Percentiles rank a stretch among this genome's conserved stretches.
These are phyloP conservation scores for Periphyllus acericola DNA, from an alignment of 2,888 invertebrate genomes.

Conservation along the genomic window DNA sequence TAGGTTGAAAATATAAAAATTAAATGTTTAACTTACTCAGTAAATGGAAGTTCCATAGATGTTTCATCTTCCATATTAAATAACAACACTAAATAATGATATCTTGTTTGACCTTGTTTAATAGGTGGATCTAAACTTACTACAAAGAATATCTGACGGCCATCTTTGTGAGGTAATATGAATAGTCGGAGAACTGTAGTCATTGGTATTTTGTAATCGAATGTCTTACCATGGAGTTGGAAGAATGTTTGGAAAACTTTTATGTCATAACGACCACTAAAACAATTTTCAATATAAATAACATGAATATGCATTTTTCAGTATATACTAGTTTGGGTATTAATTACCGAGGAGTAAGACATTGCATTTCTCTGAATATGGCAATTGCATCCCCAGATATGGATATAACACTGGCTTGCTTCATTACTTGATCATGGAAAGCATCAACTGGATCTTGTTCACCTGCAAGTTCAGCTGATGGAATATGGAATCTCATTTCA, in stretches of 20 bases:
- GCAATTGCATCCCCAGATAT: conserved; percentile 98
- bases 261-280: conserved; percentile 94
- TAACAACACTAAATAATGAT: conserved; percentile 93
- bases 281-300: conserved; percentile 67
- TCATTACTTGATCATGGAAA: conserved; percentile 97
- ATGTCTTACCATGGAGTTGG: conserved; percentile 96
- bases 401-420: conserved; percentile 96
- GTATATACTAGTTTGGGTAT: conserved; percentile 2
- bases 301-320: conserved; percentile 4
- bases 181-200: conserved; percentile 94
- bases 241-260: conserved; percentile 92
- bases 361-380: conserved; percentile 95
- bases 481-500: conserved; percentile 98
- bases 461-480: conserved; percentile 85
- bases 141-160: conserved; percentile 98
- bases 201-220: conserved; percentile 99
- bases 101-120: conserved; percentile 98
- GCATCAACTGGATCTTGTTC: conserved; percentile 94
- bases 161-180: conserved; percentile 95
- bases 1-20: background rate
- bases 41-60: conserved; percentile 88
- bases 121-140: conserved; percentile 98
- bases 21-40: conserved; percentile 76
- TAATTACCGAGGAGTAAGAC: conserved; percentile 91
- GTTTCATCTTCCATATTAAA: conserved; percentile 95